Conservation (phyloP, 2,113 vertebrate species). For the Pelvicachromis taeniatus region DNA sequence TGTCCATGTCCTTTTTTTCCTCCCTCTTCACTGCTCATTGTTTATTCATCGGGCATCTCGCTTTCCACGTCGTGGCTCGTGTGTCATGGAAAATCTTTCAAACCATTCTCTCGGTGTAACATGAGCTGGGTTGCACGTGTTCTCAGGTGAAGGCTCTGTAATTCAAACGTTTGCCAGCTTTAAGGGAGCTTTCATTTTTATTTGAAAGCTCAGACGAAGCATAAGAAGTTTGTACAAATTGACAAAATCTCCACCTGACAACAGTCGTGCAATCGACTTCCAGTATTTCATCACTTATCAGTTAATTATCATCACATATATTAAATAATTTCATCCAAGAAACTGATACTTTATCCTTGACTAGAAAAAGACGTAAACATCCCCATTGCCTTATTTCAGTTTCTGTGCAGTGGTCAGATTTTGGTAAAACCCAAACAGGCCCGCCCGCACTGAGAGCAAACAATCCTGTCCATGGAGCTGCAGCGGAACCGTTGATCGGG, state of each 20-base stretch:
- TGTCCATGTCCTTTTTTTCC: not conserved
- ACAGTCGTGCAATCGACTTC: not conserved
- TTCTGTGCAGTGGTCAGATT: conserved; percentile 12
- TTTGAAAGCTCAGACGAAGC: not conserved
- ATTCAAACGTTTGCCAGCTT: not conserved
- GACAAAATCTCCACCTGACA: not conserved
- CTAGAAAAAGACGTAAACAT: conserved; percentile 9
- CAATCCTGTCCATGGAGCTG: not conserved
- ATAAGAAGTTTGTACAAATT: not conserved
- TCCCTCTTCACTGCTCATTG: conserved; percentile 6
- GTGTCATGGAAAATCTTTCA: conserved; percentile 31
- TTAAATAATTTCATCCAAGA: not conserved
- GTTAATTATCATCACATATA: not conserved
- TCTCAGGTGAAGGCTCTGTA: not conserved
- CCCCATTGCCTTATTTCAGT: conserved; percentile 44
- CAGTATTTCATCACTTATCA: not conserved
- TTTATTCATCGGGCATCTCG: conserved; percentile 54
- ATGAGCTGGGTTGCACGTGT: not conserved
- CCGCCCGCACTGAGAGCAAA: not conserved
- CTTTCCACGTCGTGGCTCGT: conserved; percentile 38
- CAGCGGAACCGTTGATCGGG: conserved; percentile 10
- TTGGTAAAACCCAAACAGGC: conserved; percentile 3
- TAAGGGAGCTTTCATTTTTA: not conserved
- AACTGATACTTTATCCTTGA: not conserved
- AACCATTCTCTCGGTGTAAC: not conserved